These are phyloP conservation scores for Julus scanicus DNA, from an alignment of 2,888 invertebrate species.

Conservation along the genomic window DNA sequence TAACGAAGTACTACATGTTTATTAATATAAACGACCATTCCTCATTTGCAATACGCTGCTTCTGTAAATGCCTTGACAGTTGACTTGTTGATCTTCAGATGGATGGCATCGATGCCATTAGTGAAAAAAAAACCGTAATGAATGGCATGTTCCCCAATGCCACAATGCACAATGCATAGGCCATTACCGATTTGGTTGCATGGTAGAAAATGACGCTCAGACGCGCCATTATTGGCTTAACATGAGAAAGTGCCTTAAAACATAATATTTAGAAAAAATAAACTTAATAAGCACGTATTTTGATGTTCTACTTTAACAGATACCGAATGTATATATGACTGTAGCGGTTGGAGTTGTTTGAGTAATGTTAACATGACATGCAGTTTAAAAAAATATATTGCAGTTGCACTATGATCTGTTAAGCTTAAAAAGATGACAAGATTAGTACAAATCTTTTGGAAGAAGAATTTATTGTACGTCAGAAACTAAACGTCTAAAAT, in stretches of 20 bases:
- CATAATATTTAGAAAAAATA: too few species aligned
- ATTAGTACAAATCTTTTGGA: too few species aligned
- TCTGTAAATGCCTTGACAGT: neutral
- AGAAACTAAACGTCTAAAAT: too few species aligned
- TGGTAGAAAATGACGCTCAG: neutral
- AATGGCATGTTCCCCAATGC: neutral
- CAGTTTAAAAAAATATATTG: too few species aligned
- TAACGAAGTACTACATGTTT: neutral
- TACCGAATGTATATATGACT: neutral
- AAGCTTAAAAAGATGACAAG: too few species aligned
- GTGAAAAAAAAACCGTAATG: neutral
- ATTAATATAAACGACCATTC: neutral
- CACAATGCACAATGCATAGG: neutral
- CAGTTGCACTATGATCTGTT: too few species aligned
- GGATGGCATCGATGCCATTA: slow-evolving; percentile 35
- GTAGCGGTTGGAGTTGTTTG: too few species aligned
- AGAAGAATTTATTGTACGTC: too few species aligned
- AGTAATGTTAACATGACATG: too few species aligned
- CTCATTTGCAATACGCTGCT: neutral
- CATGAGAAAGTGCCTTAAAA: neutral
- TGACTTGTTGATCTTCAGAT: slow-evolving; percentile 32
- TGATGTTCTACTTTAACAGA: neutral
- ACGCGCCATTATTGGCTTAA: neutral
- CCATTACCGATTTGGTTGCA: neutral
- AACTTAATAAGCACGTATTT: neutral